Conservation (phyloP, 1,140 invertebrate genomes). For the Laodelphax striatellus region DNA sequence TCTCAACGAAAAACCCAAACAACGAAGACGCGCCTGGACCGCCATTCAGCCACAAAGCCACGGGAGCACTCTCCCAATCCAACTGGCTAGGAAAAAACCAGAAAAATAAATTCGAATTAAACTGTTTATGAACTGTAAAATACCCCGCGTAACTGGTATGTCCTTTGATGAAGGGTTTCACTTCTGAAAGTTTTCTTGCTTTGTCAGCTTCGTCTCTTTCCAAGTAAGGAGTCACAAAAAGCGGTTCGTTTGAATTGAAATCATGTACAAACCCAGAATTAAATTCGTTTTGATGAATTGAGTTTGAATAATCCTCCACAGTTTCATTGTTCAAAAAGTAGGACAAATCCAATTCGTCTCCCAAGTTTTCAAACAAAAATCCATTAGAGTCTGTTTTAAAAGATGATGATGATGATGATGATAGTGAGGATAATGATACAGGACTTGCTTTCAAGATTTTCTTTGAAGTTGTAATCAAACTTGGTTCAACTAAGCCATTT, state of each 20-base stretch:
- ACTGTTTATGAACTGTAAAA: constrained; percentile 52
- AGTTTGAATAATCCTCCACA: too few species aligned
- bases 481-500: too few species aligned
- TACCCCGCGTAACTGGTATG: constrained; percentile 45
- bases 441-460: too few species aligned
- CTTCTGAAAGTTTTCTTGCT: constrained; percentile 10
- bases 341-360: not conserved
- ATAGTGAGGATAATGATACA: too few species aligned
- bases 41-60: constrained; percentile 64
- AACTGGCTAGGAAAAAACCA: constrained; percentile 58
- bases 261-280: not conserved
- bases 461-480: too few species aligned
- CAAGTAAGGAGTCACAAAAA: constrained; percentile 18
- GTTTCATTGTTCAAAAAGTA: too few species aligned
- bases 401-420: too few species aligned
- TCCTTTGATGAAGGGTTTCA: constrained; percentile 5
- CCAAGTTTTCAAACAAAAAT: too few species aligned
- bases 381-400: too few species aligned
- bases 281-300: too few species aligned
- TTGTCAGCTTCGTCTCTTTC: constrained; percentile 10
- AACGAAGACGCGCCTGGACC: constrained; percentile 56
- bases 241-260: not conserved
- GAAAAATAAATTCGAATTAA: constrained; percentile 51
- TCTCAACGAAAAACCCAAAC: constrained; percentile 59
- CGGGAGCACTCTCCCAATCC: constrained; percentile 37